Conservation (phyloP, 2,113 vertebrate species). For the Enhydra lutris region DNA sequence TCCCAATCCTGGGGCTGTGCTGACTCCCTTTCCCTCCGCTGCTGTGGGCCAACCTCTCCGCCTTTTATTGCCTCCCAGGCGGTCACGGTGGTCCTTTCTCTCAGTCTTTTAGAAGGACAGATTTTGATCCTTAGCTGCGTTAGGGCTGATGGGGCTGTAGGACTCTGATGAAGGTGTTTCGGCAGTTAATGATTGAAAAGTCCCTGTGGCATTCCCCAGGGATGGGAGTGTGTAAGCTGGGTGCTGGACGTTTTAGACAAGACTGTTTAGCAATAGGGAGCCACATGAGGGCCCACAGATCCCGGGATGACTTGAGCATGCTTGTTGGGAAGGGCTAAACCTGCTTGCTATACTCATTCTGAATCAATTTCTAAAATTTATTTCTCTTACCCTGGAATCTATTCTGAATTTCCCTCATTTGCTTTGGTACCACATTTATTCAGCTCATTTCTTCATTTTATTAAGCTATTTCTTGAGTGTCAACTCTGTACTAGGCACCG, state of each 20-base stretch:
- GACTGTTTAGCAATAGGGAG: not conserved
- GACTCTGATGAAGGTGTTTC: not conserved
- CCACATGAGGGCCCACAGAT: not conserved
- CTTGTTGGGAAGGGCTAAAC: not conserved
- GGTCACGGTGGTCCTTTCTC: not conserved
- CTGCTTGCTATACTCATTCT: not conserved
- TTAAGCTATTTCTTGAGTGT: not conserved
- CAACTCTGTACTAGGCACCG: not conserved
- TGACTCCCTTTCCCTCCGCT: not conserved
- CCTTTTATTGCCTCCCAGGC: not conserved
- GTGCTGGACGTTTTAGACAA: not conserved
- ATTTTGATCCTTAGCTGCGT: not conserved
- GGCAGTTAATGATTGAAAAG: not conserved
- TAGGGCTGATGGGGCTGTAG: not conserved
- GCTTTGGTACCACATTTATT: not conserved
- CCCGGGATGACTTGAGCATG: not conserved
- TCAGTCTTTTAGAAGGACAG: not conserved
- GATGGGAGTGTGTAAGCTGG: not conserved
- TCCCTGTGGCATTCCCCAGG: not conserved
- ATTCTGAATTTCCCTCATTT: slow-evolving; percentile 1
- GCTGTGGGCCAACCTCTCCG: not conserved
- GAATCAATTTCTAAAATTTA: not conserved
- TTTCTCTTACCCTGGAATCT: not conserved
- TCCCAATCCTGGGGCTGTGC: not conserved
- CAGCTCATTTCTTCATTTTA: not conserved